Percentiles rank a stretch among this genome's conserved stretches.
These are phyloP conservation scores for Lacanobia oleracea DNA, from an alignment of 2,888 invertebrate species.

Conservation along the genomic window DNA sequence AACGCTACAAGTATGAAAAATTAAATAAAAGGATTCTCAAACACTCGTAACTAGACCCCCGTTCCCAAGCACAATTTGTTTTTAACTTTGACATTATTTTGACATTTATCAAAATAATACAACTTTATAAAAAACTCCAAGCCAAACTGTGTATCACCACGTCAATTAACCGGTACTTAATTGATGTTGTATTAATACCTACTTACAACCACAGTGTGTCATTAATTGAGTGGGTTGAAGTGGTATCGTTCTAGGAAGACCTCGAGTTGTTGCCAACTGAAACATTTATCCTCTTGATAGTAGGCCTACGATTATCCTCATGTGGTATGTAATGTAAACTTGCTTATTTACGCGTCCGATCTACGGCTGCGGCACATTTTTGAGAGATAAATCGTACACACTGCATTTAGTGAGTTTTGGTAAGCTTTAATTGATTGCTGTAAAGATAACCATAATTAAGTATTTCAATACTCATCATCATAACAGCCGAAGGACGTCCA, in stretches of 20 bases:
- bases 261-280: background rate
- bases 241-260: slow-evolving; percentile 26
- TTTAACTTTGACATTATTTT: background rate
- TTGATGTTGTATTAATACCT: background rate
- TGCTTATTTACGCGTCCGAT: too few relatives aligned
- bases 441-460: too few relatives aligned
- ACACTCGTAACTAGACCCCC: too few relatives aligned
- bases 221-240: slow-evolving; percentile 7
- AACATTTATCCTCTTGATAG: slow-evolving; percentile 23
- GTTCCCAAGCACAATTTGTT: too few relatives aligned
- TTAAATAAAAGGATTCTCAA: too few relatives aligned
- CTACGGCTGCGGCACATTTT: too few relatives aligned
- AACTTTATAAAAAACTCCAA: background rate
- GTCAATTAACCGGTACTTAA: slow-evolving; percentile 26
- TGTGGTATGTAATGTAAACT: background rate
- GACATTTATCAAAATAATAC: background rate
- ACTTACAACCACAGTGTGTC: background rate
- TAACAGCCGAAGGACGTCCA: too few relatives aligned
- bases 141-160: background rate
- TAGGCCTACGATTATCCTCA: background rate
- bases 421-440: too few relatives aligned
- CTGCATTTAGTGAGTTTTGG: too few relatives aligned
- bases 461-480: too few relatives aligned
- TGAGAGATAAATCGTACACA: too few relatives aligned
- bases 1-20: too few relatives aligned